phyloP scores from a whole-genome alignment of 30 jellyfish, hydroid and myxozoan genomes.

The Sanderia malayensis region DNA sequence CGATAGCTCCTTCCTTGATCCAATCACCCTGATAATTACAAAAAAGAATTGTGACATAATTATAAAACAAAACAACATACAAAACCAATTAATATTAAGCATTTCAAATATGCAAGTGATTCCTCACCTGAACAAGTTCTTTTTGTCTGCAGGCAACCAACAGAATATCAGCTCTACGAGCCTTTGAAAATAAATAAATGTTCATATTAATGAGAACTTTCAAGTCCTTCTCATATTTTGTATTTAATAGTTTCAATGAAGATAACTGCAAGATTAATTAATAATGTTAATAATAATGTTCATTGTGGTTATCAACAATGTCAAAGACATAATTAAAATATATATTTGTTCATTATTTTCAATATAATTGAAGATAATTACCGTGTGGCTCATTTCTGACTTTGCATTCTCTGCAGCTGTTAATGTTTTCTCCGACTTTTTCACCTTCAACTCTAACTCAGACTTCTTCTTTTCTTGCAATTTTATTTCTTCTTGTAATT shows the following conservation, averaged over 20 bases:
- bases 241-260: slow-evolving; percentile 45
- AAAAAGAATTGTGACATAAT: slow-evolving; percentile 3
- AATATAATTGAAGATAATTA: no score
- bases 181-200: slow-evolving; percentile 41
- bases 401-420: slow-evolving; percentile 35
- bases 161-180: slow-evolving; percentile 71
- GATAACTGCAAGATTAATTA: slow-evolving; percentile 67
- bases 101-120: no score
- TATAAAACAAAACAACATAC: no score
- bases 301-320: no score
- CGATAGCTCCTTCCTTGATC: slow-evolving; percentile 97
- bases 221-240: slow-evolving; percentile 62
- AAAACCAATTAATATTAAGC: no score
- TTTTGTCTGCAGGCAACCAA: slow-evolving; percentile 92
- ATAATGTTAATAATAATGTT: no score
- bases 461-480: slow-evolving; percentile 5
- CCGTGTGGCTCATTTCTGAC: slow-evolving; percentile 46
- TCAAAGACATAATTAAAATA: background rate
- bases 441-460: slow-evolving; percentile 21
- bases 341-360: background rate
- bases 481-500: slow-evolving; percentile 16
- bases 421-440: slow-evolving; percentile 27
- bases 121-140: slow-evolving; percentile 75
- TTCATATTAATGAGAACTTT: no score
- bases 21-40: slow-evolving; percentile 96